These are phyloP conservation scores for Macaria liturata DNA, from an alignment of 2,888 invertebrate species.

Conservation along the genomic window DNA sequence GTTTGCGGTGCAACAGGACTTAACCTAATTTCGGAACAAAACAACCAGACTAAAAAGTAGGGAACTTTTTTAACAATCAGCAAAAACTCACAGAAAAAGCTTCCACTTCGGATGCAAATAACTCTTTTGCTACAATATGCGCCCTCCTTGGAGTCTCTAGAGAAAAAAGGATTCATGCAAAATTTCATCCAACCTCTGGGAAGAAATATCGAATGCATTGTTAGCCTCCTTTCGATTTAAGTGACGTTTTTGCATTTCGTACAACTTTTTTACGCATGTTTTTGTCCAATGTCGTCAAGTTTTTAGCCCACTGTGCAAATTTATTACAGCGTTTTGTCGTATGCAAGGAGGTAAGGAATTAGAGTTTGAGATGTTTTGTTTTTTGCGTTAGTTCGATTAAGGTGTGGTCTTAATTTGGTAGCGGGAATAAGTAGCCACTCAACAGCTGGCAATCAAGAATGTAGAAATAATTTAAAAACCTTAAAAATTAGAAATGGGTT, in stretches of 20 bases:
- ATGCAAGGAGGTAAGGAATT: conserved; percentile 39
- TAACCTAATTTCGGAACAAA: conserved; percentile 53
- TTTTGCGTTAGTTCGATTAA: too few relatives aligned
- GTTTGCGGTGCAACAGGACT: conserved; percentile 38
- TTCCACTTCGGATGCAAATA: conserved; percentile 70
- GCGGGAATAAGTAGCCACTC: too few relatives aligned
- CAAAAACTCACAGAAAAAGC: conserved; percentile 68
- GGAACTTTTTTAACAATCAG: conserved; percentile 65
- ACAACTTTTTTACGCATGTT: conserved; percentile 46
- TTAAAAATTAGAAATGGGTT: too few relatives aligned
- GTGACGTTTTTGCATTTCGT: conserved; percentile 55
- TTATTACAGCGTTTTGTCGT: conserved; percentile 68
- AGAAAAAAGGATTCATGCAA: conserved; percentile 42
- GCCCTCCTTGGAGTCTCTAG: conserved; percentile 58
- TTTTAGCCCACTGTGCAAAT: conserved; percentile 63
- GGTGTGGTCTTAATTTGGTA: too few relatives aligned
- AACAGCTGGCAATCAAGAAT: too few relatives aligned
- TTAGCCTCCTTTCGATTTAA: conserved; percentile 71
- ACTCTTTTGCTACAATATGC: conserved; percentile 67
- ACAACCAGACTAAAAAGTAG: conserved; percentile 61
- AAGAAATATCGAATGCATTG: conserved; percentile 72
- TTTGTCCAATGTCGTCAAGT: conserved; percentile 68
- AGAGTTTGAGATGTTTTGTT: conserved; percentile 29
- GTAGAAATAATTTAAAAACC: too few relatives aligned
- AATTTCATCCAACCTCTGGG: conserved; percentile 50